phyloP scores from a whole-genome alignment of 2,888 invertebrate species.

The Acleris cristana region DNA sequence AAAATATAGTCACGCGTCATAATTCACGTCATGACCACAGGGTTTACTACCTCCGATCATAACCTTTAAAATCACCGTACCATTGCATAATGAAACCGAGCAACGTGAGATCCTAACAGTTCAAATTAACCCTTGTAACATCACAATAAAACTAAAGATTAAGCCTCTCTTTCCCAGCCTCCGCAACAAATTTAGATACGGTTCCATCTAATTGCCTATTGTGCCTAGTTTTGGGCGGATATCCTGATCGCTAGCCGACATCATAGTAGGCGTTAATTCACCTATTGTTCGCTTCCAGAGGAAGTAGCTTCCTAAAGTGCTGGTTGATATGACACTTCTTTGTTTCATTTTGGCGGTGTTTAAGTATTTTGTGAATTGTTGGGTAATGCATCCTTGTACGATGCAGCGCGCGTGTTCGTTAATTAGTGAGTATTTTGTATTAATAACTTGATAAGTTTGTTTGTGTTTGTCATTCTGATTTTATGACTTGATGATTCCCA shows the following conservation, averaged over 20 bases:
- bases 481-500: no score
- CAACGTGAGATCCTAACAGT: no score
- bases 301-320: slow-evolving; percentile 30
- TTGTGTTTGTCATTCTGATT: no score
- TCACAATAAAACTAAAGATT: no score
- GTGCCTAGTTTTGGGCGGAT: slow-evolving; percentile 24
- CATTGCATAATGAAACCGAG: no score
- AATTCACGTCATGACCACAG: no score
- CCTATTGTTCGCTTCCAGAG: slow-evolving; percentile 25
- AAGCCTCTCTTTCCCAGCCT: slow-evolving; percentile 9
- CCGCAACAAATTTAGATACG: slow-evolving; percentile 12
- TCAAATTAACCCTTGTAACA: no score
- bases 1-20: no score
- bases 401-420: not conserved
- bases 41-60: no score
- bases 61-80: no score
- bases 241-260: slow-evolving; percentile 25
- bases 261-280: slow-evolving; percentile 23
- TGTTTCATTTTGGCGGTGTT: slow-evolving; percentile 1
- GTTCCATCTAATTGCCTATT: slow-evolving; percentile 25
- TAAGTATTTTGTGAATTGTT: slow-evolving; percentile 3
- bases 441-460: no score
- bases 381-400: not conserved
- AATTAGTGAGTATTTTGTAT: no score
- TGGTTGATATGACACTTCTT: slow-evolving; percentile 3